phyloP scores from a whole-genome alignment of 2,797 vertebrate genomes.

The Crocidura indochinensis region DNA sequence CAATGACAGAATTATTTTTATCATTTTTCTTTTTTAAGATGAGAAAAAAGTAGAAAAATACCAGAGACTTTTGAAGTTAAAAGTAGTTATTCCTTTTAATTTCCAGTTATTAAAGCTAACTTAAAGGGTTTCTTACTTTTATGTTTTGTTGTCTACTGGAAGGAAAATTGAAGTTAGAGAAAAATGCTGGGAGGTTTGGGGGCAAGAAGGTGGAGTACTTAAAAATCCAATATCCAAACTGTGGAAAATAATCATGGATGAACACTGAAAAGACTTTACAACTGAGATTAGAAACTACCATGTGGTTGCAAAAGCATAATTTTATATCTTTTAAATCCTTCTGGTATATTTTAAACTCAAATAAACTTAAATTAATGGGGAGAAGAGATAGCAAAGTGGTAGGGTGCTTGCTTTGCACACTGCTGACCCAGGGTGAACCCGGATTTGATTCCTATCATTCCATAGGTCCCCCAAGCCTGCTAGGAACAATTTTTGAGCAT shows the following conservation, averaged over 20 bases:
- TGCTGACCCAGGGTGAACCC: too few relatives aligned
- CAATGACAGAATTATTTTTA: neutral
- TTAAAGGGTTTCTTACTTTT: neutral
- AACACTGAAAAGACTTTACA: constrained; percentile 8
- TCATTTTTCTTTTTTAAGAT: neutral
- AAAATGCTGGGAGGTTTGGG: neutral
- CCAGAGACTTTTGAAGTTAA: neutral
- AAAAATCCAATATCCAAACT: constrained; percentile 13
- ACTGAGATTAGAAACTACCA: neutral
- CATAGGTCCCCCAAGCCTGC: too few relatives aligned
- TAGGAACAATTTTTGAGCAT: too few relatives aligned
- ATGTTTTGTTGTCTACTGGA: neutral
- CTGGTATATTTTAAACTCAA: neutral
- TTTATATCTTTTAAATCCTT: neutral
- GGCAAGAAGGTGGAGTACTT: neutral
- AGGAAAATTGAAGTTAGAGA: constrained; percentile 23
- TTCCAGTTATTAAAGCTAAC: neutral
- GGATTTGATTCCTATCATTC: too few relatives aligned
- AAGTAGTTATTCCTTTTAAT: neutral
- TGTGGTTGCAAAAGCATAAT: constrained; percentile 5
- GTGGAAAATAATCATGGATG: neutral
- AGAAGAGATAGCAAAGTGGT: too few relatives aligned
- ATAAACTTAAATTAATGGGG: neutral
- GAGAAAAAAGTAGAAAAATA: neutral
- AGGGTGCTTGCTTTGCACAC: too few relatives aligned